Conservation (phyloP, 2,888 invertebrate species). For the Argyresthia albistria region DNA sequence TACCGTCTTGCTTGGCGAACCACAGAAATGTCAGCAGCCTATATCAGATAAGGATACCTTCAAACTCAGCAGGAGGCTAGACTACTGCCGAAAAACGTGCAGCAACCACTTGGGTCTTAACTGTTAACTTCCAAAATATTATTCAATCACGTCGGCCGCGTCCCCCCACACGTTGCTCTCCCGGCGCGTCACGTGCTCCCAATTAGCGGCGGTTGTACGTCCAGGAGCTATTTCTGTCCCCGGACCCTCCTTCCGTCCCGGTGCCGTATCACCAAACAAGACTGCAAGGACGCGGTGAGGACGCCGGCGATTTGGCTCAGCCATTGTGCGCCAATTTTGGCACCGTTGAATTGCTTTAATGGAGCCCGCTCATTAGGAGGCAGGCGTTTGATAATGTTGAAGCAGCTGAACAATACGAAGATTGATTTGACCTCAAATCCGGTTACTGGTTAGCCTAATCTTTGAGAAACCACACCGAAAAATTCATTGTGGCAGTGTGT, state of each 20-base stretch:
- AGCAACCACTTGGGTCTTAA: no score
- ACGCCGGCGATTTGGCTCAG: neutral
- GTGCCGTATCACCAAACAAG: neutral
- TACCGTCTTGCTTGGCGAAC: no score
- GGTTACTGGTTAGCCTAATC: neutral
- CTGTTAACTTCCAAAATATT: neutral
- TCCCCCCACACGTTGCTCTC: neutral
- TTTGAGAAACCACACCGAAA: neutral
- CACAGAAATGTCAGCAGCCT: no score
- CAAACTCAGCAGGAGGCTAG: no score
- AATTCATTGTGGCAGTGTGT: no score
- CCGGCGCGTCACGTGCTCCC: neutral
- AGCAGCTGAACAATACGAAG: no score
- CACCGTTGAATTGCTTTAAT: neutral
- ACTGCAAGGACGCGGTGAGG: neutral
- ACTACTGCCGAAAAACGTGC: no score
- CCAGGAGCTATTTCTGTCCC: slow-evolving; percentile 1
- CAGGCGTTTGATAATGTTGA: neutral
- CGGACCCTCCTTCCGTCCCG: slow-evolving; percentile 1
- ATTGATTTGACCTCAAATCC: no score
- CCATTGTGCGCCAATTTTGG: slow-evolving; percentile 1
- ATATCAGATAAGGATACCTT: no score
- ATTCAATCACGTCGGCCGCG: neutral
- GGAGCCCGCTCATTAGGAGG: neutral
- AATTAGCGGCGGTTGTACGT: neutral